Conservation (phyloP, 2,797 vertebrate species). For the Rachycentron canadum region DNA sequence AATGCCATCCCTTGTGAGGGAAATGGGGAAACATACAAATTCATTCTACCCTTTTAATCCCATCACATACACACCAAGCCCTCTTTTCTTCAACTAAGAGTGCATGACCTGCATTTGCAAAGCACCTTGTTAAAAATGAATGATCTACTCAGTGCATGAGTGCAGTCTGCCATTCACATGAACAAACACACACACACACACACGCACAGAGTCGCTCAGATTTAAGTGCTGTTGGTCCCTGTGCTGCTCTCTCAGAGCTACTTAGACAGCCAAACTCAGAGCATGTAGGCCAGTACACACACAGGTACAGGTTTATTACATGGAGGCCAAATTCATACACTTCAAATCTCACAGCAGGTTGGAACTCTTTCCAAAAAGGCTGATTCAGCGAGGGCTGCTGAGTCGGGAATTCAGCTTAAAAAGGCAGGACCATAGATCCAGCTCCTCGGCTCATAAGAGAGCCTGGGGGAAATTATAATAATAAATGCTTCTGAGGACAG, state of each 20-base stretch:
- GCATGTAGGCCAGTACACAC: conserved; percentile 30
- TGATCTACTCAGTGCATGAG: conserved; percentile 70
- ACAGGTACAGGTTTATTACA: conserved; percentile 34
- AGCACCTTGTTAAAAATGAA: conserved; percentile 81
- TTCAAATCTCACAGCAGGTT: conserved; percentile 47
- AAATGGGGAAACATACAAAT: conserved; percentile 41
- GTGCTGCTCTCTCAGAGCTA: conserved; percentile 24
- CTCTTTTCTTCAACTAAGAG: conserved; percentile 42
- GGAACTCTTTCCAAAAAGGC: conserved; percentile 40
- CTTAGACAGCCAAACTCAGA: conserved; percentile 34
- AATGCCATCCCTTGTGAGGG: conserved; percentile 49
- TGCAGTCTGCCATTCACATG: conserved; percentile 43
- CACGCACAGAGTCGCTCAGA: conserved; percentile 14
- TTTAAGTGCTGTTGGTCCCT: conserved; percentile 42
- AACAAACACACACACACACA: conserved; percentile 15
- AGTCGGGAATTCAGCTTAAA: conserved; percentile 37
- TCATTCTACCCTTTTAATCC: conserved; percentile 49
- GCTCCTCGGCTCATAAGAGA: background rate
- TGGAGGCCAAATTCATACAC: conserved; percentile 26
- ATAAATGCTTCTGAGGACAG: conserved; percentile 37
- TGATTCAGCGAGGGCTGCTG: conserved; percentile 50
- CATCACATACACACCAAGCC: conserved; percentile 43
- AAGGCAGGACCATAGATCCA: conserved; percentile 28
- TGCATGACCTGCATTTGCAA: conserved; percentile 77
- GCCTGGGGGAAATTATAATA: conserved; percentile 57